Evolutionary conservation across 1,140 invertebrate genomes (phyloP).

Genomic region (Rhopalosiphum padi): DNA sequence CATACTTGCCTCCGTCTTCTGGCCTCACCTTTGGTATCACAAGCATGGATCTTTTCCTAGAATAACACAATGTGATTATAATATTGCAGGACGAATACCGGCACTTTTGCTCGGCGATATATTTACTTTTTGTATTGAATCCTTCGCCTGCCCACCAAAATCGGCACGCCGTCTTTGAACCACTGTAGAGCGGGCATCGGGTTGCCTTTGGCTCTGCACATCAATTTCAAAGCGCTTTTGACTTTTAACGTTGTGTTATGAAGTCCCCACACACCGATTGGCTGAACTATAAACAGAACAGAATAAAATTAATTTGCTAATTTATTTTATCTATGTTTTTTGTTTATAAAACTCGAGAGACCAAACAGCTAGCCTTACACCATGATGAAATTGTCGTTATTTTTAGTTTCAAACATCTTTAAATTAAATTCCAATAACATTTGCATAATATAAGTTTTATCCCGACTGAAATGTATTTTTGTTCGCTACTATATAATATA

Average conservation of each 20-base stretch:
- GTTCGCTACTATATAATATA: not conserved
- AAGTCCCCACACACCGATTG: conserved; percentile 62
- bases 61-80: conserved; percentile 12
- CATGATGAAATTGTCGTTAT: not conserved
- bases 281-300: conserved; percentile 60
- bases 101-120: not conserved
- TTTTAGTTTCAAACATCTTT: conserved; percentile 11
- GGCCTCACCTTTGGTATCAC: conserved; percentile 74
- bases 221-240: conserved; percentile 61
- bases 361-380: too few relatives aligned
- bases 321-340: not conserved
- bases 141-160: conserved; percentile 61
- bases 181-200: conserved; percentile 62
- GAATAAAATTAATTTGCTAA: not conserved
- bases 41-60: conserved; percentile 78
- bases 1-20: conserved; percentile 76
- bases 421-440: conserved; percentile 26
- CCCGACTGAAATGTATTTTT: not conserved
- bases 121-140: conserved; percentile 63
- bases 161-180: conserved; percentile 62
- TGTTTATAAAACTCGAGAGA: not conserved
- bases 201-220: conserved; percentile 62
- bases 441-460: conserved; percentile 11
- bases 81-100: not conserved
- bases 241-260: conserved; percentile 61